Evolutionary conservation across 2,888 invertebrate species (phyloP).

Genomic region (Idaea aversata): DNA sequence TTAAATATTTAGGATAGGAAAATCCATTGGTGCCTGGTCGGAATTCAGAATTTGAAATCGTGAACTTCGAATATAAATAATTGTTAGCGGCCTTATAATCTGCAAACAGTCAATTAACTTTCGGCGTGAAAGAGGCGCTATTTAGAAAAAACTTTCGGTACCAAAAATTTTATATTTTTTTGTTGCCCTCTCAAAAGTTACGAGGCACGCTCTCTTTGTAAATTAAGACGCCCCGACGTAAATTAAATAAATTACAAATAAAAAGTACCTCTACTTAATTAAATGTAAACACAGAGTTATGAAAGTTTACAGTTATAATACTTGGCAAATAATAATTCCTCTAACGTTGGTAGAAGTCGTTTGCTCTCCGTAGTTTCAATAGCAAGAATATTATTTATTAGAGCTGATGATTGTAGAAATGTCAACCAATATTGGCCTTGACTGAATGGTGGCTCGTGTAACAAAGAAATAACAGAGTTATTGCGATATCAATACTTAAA

Average conservation of each 20-base stretch:
- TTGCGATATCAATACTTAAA: slow-evolving; percentile 1
- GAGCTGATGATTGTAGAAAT: neutral
- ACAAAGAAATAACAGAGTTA: neutral
- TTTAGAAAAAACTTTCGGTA: neutral
- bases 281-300: slow-evolving; percentile 21
- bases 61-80: neutral
- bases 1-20: neutral
- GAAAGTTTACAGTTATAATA: slow-evolving; percentile 5
- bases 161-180: neutral
- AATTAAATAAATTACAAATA: slow-evolving; percentile 24
- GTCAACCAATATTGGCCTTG: neutral
- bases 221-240: slow-evolving; percentile 13
- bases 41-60: neutral
- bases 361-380: slow-evolving; percentile 5
- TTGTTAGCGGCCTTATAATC: neutral
- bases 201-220: neutral
- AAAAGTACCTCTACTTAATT: slow-evolving; percentile 13
- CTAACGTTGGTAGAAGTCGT: neutral
- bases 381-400: slow-evolving; percentile 5
- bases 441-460: neutral
- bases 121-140: neutral
- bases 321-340: neutral
- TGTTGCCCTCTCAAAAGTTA: neutral
- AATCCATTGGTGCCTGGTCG: neutral
- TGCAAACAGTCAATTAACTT: neutral